These are phyloP conservation scores for Ophiodon elongatus DNA, from an alignment of 2,113 vertebrate species.

Conservation along the genomic window DNA sequence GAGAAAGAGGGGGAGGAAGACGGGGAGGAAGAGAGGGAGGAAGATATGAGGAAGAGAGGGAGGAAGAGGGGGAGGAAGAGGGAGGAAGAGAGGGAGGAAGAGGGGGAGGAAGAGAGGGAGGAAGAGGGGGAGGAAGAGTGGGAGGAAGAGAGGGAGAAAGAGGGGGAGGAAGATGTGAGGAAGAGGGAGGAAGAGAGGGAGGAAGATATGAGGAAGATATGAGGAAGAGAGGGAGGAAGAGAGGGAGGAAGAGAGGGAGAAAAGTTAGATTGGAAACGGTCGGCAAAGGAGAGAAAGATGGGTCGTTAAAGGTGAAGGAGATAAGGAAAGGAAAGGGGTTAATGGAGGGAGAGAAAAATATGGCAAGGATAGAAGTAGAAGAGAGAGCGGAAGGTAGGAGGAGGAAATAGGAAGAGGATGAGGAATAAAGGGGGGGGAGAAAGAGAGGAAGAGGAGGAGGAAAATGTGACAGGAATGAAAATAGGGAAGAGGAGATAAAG, in stretches of 20 bases:
- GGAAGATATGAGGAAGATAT: neutral
- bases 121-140: too few species aligned
- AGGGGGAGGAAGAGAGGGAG: too few species aligned
- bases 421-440: neutral
- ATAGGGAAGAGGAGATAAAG: neutral
- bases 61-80: too few species aligned
- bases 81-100: too few species aligned
- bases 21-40: too few species aligned
- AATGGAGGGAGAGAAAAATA: neutral
- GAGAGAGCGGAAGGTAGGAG: neutral
- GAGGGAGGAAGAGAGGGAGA: neutral
- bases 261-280: neutral
- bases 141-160: neutral
- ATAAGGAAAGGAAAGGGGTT: neutral
- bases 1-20: neutral
- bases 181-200: neutral
- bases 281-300: neutral
- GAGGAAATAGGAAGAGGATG: neutral
- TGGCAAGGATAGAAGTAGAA: neutral
- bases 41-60: too few species aligned
- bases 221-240: too few species aligned
- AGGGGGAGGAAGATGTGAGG: neutral
- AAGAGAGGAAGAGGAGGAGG: neutral
- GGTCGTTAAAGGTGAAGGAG: neutral
- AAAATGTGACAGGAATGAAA: neutral